Evolutionary conservation across 2,113 vertebrate genomes (phyloP).

Genomic region (Equus przewalskii): DNA sequence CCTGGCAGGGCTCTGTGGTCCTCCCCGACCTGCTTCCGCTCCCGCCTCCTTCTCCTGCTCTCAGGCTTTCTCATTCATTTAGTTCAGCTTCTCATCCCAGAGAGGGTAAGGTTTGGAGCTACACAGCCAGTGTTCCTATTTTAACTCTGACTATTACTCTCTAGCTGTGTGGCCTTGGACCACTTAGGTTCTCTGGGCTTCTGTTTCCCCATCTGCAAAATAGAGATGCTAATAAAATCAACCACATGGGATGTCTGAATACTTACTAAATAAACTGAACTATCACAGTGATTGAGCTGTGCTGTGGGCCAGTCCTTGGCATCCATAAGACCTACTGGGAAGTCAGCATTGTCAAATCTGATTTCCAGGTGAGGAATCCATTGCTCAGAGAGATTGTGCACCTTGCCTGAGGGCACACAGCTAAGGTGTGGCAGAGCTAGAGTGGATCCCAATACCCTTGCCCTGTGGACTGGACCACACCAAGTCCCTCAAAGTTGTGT

Average conservation of each 20-base stretch:
- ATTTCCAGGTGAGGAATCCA: background rate
- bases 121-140: too few relatives aligned
- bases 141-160: background rate
- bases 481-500: background rate
- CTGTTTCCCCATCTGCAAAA: background rate
- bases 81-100: background rate
- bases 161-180: background rate
- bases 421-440: background rate
- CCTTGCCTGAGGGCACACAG: background rate
- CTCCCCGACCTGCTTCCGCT: background rate
- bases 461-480: background rate
- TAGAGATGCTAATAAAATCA: background rate
- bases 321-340: background rate
- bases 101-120: background rate
- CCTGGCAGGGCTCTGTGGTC: background rate
- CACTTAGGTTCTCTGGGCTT: background rate
- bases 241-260: background rate
- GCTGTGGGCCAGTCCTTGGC: background rate
- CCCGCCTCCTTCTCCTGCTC: accelerated
- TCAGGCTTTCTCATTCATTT: background rate
- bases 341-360: background rate
- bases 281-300: too few relatives aligned
- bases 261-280: background rate
- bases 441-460: background rate
- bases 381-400: background rate